A percentile compares a stretch with the other conserved stretches of the same genome.
Evolutionary conservation across 2,888 invertebrate species (phyloP).

Genomic region (Scaptomyza tumidula): DNA sequence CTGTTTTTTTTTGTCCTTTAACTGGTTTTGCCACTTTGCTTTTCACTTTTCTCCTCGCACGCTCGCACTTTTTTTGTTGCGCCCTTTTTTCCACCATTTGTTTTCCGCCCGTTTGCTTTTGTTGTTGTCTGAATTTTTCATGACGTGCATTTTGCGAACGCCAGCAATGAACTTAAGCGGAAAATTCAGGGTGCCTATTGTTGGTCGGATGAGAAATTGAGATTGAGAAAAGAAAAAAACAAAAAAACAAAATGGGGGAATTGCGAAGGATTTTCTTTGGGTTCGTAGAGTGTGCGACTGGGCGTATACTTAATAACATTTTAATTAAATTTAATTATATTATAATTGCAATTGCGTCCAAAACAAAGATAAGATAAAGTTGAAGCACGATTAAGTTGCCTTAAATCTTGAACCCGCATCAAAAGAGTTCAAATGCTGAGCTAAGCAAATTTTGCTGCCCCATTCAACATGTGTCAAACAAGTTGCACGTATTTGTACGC

Average conservation of each 20-base stretch:
- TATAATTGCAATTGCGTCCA: conserved; percentile 53
- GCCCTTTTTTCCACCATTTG: conserved; percentile 43
- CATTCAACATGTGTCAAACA: conserved; percentile 39
- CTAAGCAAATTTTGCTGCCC: background rate
- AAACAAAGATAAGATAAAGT: background rate
- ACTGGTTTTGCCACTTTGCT: conserved; percentile 6
- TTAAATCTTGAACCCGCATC: background rate
- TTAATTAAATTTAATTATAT: conserved; percentile 71
- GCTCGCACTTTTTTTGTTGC: background rate
- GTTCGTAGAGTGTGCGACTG: conserved; percentile 15
- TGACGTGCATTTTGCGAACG: conserved; percentile 41
- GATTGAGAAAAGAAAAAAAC: background rate
- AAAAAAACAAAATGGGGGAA: too few relatives aligned
- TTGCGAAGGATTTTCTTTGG: conserved; percentile 15
- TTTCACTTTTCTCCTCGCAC: conserved; percentile 8
- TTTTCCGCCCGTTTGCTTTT: conserved; percentile 25
- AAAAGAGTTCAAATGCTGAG: background rate
- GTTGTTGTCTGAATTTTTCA: conserved; percentile 47
- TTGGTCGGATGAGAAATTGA: conserved; percentile 3
- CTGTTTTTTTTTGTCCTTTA: conserved; percentile 12
- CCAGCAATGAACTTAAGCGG: conserved; percentile 44
- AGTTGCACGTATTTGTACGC: conserved; percentile 28
- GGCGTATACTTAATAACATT: conserved; percentile 66
- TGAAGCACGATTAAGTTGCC: background rate
- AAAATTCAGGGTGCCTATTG: conserved; percentile 57